phyloP scores from a whole-genome alignment of 2,888 invertebrate species.

The Zaprionus lineosus region DNA sequence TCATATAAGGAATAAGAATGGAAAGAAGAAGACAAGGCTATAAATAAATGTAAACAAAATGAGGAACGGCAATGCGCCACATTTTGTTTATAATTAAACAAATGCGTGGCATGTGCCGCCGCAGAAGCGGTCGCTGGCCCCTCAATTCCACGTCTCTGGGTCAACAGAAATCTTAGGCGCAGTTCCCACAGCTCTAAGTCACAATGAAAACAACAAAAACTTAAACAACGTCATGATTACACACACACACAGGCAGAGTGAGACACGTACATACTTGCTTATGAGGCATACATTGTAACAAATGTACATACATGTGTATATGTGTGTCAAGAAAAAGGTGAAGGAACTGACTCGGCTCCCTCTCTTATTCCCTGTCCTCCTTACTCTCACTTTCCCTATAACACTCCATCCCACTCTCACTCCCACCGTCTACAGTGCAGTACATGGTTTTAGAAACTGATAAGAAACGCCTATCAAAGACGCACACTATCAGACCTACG shows the following conservation, averaged over 20 bases:
- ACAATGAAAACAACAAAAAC: slow-evolving; percentile 1
- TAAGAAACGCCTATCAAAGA: slow-evolving; percentile 44
- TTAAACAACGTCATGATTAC: slow-evolving; percentile 24
- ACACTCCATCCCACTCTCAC: too few relatives aligned
- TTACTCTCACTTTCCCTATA: too few relatives aligned
- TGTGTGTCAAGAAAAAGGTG: slow-evolving; percentile 64
- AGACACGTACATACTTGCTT: neutral
- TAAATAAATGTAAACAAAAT: slow-evolving; percentile 55
- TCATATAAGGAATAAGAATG: slow-evolving; percentile 17
- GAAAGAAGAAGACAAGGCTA: slow-evolving; percentile 16
- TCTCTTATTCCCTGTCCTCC: too few relatives aligned
- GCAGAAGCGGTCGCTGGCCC: slow-evolving; percentile 32
- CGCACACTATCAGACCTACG: slow-evolving; percentile 42
- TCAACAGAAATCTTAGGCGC: slow-evolving; percentile 38
- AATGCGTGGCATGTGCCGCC: slow-evolving; percentile 63
- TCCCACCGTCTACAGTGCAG: too few relatives aligned
- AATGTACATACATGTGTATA: slow-evolving; percentile 13
- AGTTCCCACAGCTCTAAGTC: slow-evolving; percentile 3
- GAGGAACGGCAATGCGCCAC: slow-evolving; percentile 24
- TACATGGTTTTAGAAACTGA: slow-evolving; percentile 50
- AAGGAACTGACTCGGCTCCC: slow-evolving; percentile 69
- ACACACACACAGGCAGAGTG: slow-evolving; percentile 54
- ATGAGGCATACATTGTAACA: too few relatives aligned
- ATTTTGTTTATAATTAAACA: slow-evolving; percentile 65
- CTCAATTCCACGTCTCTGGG: slow-evolving; percentile 8